phyloP scores from a whole-genome alignment of 2,113 vertebrate genomes.

The Boulengeromyrus knoepffleri region DNA sequence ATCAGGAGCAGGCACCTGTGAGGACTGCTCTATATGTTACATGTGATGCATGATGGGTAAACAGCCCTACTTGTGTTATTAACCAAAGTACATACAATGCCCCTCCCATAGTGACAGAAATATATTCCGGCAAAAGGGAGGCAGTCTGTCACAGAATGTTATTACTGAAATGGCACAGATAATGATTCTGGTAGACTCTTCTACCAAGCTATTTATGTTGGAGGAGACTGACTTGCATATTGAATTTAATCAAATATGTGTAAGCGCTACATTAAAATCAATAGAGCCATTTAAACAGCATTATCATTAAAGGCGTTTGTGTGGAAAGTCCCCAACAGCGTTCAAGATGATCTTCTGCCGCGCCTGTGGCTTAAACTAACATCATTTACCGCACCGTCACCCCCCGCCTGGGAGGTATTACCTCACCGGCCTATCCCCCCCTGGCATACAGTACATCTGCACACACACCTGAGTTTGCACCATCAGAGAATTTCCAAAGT shows the following conservation, averaged over 20 bases:
- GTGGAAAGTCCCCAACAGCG: slow-evolving; percentile 34
- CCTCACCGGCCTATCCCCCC: slow-evolving; percentile 12
- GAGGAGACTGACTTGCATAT: slow-evolving; percentile 46
- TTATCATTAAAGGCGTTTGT: slow-evolving; percentile 54
- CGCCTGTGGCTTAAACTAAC: slow-evolving; percentile 51
- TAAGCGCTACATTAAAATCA: slow-evolving; percentile 56
- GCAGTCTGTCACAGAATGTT: slow-evolving; percentile 34
- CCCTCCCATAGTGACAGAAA: neutral
- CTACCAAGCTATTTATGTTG: slow-evolving; percentile 48
- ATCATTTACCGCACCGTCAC: slow-evolving; percentile 51
- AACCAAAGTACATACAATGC: neutral
- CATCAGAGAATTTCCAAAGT: neutral
- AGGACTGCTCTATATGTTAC: neutral
- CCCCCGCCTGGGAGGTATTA: slow-evolving; percentile 15
- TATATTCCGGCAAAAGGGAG: slow-evolving; percentile 9
- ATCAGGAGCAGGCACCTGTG: neutral
- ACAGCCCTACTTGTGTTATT: neutral
- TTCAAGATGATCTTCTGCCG: slow-evolving; percentile 29
- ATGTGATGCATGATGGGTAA: slow-evolving; percentile 8
- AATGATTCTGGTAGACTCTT: slow-evolving; percentile 56
- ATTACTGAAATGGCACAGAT: slow-evolving; percentile 54
- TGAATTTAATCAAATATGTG: slow-evolving; percentile 57
- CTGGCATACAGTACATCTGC: slow-evolving; percentile 11
- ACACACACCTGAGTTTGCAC: neutral
- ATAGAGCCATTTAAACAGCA: slow-evolving; percentile 58